Conservation (phyloP, 2,797 vertebrate species). For the Perodicticus potto region DNA sequence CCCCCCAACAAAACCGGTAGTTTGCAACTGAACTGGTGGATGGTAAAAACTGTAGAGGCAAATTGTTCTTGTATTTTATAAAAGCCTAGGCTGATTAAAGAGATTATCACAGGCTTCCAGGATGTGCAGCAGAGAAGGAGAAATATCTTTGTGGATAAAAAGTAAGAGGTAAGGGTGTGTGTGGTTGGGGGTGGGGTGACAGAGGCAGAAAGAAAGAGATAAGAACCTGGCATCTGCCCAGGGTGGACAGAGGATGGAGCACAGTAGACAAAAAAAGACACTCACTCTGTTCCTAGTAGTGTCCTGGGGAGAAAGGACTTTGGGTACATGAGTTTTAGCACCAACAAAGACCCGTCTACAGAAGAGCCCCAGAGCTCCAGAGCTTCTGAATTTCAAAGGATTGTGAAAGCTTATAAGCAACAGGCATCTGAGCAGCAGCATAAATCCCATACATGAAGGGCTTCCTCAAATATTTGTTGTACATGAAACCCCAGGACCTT, state of each 20-base stretch:
- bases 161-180: no score
- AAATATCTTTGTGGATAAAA: neutral
- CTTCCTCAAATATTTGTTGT: constrained; percentile 36
- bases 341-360: neutral
- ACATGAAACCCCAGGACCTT: neutral
- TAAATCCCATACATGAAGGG: neutral
- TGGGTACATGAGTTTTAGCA: neutral
- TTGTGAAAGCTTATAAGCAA: neutral
- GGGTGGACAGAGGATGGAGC: neutral
- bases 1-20: neutral
- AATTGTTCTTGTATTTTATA: neutral
- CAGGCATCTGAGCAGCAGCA: neutral
- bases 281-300: neutral
- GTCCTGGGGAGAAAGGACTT: no score
- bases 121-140: neutral
- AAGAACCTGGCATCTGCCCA: neutral
- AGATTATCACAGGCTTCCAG: neutral
- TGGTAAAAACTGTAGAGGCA: neutral
- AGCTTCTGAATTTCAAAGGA: neutral
- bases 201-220: neutral
- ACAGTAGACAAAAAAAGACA: no score
- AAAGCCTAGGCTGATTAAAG: neutral
- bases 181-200: no score
- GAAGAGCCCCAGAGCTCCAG: neutral
- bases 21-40: neutral